Percentiles rank a stretch among this genome's conserved stretches.
Conservation (phyloP, 2,888 invertebrate genomes). For the Eupithecia insigniata region DNA sequence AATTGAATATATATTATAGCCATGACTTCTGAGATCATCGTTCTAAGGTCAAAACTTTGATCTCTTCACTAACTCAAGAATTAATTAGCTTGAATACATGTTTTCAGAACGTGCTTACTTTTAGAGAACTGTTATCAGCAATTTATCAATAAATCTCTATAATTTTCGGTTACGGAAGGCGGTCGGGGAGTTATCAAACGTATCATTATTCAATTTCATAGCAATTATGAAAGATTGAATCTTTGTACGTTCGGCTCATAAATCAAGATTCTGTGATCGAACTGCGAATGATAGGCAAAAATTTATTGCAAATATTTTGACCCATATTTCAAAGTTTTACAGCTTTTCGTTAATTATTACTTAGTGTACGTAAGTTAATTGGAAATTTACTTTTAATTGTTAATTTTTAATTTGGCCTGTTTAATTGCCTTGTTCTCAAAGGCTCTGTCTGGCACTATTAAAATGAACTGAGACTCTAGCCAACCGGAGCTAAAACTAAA, state of each 20-base stretch:
- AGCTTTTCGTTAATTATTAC: background rate
- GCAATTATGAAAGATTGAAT: slow-evolving; percentile 59
- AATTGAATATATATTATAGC: slow-evolving; percentile 43
- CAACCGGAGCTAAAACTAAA: background rate
- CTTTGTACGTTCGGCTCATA: slow-evolving; percentile 53
- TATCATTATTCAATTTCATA: slow-evolving; percentile 58
- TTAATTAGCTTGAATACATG: slow-evolving; percentile 37
- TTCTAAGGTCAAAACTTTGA: slow-evolving; percentile 44
- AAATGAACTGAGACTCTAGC: background rate
- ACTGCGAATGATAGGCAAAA: slow-evolving; percentile 43
- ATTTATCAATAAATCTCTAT: slow-evolving; percentile 49
- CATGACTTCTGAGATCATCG: slow-evolving; percentile 47
- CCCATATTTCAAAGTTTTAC: slow-evolving; percentile 24
- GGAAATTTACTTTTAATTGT: background rate
- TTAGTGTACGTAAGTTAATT: background rate
- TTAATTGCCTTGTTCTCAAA: background rate
- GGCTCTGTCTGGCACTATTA: background rate
- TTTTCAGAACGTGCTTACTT: slow-evolving; percentile 32
- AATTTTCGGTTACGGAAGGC: slow-evolving; percentile 49
- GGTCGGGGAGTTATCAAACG: slow-evolving; percentile 52
- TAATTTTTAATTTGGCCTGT: background rate
- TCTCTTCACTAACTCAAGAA: slow-evolving; percentile 35
- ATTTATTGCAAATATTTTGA: slow-evolving; percentile 38
- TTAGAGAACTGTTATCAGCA: slow-evolving; percentile 35
- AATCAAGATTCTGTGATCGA: slow-evolving; percentile 52